A percentile compares a stretch with the other conserved stretches of the same genome.
Conservation (phyloP, 2,888 invertebrate species). For the Tromatobia lineatoria region DNA sequence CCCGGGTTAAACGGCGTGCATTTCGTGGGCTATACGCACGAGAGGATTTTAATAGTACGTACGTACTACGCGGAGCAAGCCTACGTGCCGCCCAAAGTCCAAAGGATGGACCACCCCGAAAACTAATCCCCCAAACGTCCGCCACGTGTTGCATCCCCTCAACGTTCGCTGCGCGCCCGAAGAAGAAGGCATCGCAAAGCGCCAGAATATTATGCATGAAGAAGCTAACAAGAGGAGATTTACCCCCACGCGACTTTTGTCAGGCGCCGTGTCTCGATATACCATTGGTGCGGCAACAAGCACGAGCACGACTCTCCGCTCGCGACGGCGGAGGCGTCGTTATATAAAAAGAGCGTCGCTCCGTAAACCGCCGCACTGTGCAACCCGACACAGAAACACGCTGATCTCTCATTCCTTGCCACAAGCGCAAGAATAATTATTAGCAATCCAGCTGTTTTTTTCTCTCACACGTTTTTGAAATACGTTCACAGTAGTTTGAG, state of each 20-base stretch:
- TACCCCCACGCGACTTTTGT: conserved; percentile 27
- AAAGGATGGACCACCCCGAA: conserved; percentile 53
- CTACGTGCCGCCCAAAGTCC: conserved; percentile 20
- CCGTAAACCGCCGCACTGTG: conserved; percentile 48
- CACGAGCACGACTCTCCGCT: conserved; percentile 5
- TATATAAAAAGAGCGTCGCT: conserved; percentile 62
- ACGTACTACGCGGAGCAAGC: neutral
- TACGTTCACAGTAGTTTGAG: neutral
- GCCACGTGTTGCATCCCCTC: conserved; percentile 6
- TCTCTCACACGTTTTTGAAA: neutral
- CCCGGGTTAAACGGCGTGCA: neutral
- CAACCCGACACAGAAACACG: conserved; percentile 55
- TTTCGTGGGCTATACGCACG: neutral
- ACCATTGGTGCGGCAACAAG: conserved; percentile 15
- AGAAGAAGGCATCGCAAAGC: neutral
- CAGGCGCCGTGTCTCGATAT: conserved; percentile 7
- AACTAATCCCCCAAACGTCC: conserved; percentile 19
- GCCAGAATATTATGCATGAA: neutral
- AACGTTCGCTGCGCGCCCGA: neutral
- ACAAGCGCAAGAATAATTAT: conserved; percentile 1
- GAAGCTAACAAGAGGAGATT: conserved; percentile 8
- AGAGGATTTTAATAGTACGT: neutral
- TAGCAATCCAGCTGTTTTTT: conserved; percentile 1
- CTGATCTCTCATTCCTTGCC: conserved; percentile 22
- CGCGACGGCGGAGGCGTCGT: conserved; percentile 14